phyloP scores from a whole-genome alignment of 2,888 invertebrate species.

The Cecidostiba fungosa region DNA sequence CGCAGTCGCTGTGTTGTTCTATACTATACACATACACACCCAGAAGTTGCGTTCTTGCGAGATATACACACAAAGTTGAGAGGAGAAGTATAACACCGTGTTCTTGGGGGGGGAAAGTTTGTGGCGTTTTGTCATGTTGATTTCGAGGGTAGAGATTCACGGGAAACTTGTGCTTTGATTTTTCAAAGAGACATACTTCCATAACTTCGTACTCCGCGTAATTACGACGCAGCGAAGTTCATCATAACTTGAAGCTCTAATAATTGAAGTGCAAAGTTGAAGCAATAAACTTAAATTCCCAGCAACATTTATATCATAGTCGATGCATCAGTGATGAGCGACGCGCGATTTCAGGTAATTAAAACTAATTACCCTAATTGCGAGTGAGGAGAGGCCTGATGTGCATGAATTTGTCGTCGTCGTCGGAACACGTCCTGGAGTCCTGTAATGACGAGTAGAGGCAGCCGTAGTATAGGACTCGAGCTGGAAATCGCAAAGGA shows the following conservation, averaged over 20 bases:
- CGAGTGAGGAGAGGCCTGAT: not conserved
- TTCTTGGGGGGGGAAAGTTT: not conserved
- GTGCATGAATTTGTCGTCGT: not conserved
- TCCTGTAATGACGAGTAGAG: not conserved
- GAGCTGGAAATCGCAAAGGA: slow-evolving; percentile 1
- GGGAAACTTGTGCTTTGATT: not conserved
- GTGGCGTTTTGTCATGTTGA: not conserved
- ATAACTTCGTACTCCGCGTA: slow-evolving; percentile 12
- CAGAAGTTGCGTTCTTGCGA: not conserved
- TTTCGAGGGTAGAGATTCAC: not conserved
- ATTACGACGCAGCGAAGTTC: not conserved
- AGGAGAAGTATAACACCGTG: not conserved
- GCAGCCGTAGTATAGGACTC: not conserved
- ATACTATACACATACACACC: not conserved
- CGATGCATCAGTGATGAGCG: not conserved
- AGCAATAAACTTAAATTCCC: not conserved
- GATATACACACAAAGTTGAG: not conserved
- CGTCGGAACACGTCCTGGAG: not conserved
- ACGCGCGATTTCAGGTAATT: not conserved
- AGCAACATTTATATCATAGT: not conserved
- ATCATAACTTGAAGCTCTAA: not conserved
- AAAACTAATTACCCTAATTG: not conserved
- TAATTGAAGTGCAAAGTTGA: slow-evolving; percentile 27
- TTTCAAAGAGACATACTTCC: not conserved
- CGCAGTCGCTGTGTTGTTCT: not conserved